Conservation (phyloP, 2,113 vertebrate genomes). For the Lynx canadensis region DNA sequence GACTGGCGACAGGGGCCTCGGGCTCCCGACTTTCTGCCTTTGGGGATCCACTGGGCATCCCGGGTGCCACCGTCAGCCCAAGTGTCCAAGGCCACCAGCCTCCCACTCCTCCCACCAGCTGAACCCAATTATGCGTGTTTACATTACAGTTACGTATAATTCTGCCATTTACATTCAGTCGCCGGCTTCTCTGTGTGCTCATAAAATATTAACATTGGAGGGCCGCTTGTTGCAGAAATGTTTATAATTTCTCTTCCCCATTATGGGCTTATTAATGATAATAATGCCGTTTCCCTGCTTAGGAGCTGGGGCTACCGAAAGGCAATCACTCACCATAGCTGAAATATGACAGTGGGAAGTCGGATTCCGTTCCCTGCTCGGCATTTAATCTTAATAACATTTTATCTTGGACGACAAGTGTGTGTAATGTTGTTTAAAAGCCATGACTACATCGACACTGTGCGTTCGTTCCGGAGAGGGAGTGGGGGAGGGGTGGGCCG, state of each 20-base stretch:
- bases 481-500: not conserved
- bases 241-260: conserved; percentile 81
- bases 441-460: conserved; percentile 77
- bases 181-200: conserved; percentile 72
- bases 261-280: conserved; percentile 83
- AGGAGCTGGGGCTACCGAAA: conserved; percentile 71
- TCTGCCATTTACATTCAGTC: conserved; percentile 69
- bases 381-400: conserved; percentile 90
- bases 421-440: conserved; percentile 87
- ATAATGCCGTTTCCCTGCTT: conserved; percentile 79
- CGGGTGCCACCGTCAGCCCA: not conserved
- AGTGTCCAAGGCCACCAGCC: not conserved
- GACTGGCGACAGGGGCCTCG: not conserved
- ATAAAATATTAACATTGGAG: conserved; percentile 79
- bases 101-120: not conserved
- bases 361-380: conserved; percentile 79
- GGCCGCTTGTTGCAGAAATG: conserved; percentile 77
- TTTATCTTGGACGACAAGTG: conserved; percentile 88
- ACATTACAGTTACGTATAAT: conserved; percentile 59
- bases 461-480: conserved; percentile 50
- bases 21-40: not conserved
- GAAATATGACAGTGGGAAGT: conserved; percentile 83
- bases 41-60: not conserved
- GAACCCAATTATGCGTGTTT: conserved; percentile 64
- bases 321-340: conserved; percentile 68